phyloP scores from a whole-genome alignment of 1,140 invertebrate species.

The Lasioglossum baleicum region DNA sequence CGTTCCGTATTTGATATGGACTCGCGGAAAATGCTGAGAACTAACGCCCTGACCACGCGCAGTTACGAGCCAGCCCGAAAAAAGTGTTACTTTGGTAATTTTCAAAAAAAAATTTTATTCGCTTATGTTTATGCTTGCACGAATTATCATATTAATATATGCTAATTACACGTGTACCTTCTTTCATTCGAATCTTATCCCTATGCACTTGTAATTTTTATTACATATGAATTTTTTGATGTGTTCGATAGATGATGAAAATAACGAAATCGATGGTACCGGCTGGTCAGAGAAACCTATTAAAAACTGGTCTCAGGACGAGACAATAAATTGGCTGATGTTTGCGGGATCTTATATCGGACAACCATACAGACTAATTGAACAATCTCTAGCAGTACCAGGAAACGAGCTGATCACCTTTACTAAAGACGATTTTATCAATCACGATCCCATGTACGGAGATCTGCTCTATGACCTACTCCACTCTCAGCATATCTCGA shows the following conservation, averaged over 20 bases:
- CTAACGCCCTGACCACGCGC: conserved; percentile 44
- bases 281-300: conserved; percentile 81
- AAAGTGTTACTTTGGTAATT: conserved; percentile 72
- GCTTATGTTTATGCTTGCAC: too few species aligned
- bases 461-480: conserved; percentile 76
- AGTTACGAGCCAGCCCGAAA: conserved; percentile 66
- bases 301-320: conserved; percentile 80
- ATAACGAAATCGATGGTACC: conserved; percentile 70
- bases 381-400: conserved; percentile 77
- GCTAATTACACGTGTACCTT: too few species aligned
- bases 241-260: conserved; percentile 63
- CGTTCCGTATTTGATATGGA: conserved; percentile 75
- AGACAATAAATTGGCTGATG: conserved; percentile 82
- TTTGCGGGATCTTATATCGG: conserved; percentile 76
- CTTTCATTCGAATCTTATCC: too few species aligned
- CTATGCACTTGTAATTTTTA: too few species aligned
- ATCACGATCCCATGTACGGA: conserved; percentile 76
- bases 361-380: conserved; percentile 77
- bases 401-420: conserved; percentile 78
- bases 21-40: conserved; percentile 65
- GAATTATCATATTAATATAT: too few species aligned
- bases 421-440: conserved; percentile 77
- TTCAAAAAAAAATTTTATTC: too few species aligned
- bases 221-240: too few species aligned
- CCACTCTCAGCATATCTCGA: conserved; percentile 71